These are phyloP conservation scores for Neoascia interrupta DNA, from an alignment of 2,888 invertebrate genomes.

Conservation along the genomic window DNA sequence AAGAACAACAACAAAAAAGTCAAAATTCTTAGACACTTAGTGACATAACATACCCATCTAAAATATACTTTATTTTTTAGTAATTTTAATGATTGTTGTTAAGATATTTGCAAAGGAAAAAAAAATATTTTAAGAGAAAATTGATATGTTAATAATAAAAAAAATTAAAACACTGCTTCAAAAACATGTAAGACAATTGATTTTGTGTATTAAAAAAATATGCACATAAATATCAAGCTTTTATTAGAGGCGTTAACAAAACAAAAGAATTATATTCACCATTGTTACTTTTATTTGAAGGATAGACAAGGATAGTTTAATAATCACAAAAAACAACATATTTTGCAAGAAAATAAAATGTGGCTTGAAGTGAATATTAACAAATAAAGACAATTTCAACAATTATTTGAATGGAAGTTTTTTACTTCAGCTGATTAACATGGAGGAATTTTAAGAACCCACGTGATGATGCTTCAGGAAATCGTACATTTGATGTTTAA, in stretches of 20 bases:
- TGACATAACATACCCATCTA: conserved; percentile 19
- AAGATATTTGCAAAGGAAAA: conserved; percentile 24
- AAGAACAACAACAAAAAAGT: no score
- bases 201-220: conserved; percentile 34
- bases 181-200: conserved; percentile 51
- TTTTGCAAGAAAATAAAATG: conserved; percentile 60
- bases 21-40: no score
- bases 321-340: no score
- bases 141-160: conserved; percentile 32
- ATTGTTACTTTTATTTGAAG: conserved; percentile 40
- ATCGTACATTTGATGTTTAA: no score
- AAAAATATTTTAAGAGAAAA: conserved; percentile 40
- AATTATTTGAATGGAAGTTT: conserved; percentile 23
- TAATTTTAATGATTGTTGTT: conserved; percentile 23
- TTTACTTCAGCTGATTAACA: no score
- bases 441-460: no score
- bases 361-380: conserved; percentile 65
- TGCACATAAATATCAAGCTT: conserved; percentile 26
- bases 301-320: no score
- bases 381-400: conserved; percentile 63
- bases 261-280: conserved; percentile 28
- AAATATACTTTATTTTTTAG: conserved; percentile 3
- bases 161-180: conserved; percentile 49
- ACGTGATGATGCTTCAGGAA: no score
- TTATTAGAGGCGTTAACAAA: conserved; percentile 41